These are phyloP conservation scores for Clepsis dumicolana DNA, from an alignment of 2,888 invertebrate genomes.

Conservation along the genomic window DNA sequence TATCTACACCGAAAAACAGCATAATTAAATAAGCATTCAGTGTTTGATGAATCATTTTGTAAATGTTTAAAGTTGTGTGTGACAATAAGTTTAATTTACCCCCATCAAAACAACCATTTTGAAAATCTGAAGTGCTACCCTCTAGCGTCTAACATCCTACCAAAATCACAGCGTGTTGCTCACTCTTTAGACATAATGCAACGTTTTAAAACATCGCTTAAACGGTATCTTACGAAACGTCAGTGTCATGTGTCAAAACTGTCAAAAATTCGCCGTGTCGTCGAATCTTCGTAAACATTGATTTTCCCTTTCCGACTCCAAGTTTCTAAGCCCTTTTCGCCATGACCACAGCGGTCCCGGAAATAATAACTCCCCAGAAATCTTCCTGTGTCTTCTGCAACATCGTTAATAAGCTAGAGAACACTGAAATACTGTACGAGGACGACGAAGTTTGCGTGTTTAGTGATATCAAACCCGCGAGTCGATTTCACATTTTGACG, in stretches of 20 bases:
- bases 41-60: too few relatives aligned
- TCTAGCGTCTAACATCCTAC: background rate
- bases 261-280: background rate
- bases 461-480: conserved; percentile 93
- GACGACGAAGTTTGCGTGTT: conserved; percentile 93
- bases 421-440: conserved; percentile 88
- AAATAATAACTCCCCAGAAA: conserved; percentile 48
- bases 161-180: background rate
- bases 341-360: conserved; percentile 26
- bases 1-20: too few relatives aligned
- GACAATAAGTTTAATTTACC: too few relatives aligned
- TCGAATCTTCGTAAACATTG: conserved; percentile 3
- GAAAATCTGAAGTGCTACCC: background rate
- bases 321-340: background rate
- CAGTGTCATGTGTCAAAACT: background rate
- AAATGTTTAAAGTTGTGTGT: too few relatives aligned
- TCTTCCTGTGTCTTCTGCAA: conserved; percentile 91
- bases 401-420: conserved; percentile 87
- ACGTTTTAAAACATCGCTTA: conserved; percentile 4
- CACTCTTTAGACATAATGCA: background rate
- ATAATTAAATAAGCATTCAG: too few relatives aligned
- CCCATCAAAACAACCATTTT: background rate
- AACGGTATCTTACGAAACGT: background rate
- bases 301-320: background rate
- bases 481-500: conserved; percentile 92